Conservation (phyloP, 2,797 vertebrate genomes). For the Trematomus bernacchii region DNA sequence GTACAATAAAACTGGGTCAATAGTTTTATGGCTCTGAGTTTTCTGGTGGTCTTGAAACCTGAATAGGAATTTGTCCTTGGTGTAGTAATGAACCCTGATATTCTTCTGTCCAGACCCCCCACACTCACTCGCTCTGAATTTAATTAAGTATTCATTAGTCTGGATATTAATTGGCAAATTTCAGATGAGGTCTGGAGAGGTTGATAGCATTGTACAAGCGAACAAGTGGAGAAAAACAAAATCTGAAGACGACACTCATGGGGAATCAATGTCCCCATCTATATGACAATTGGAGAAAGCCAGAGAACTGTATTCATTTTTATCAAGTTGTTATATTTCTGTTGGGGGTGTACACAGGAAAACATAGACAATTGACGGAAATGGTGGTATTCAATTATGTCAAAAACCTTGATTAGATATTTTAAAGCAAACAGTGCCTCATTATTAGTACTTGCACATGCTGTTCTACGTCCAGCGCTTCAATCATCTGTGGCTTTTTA, state of each 20-base stretch:
- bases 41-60: slow-evolving; percentile 27
- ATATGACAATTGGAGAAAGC: slow-evolving; percentile 14
- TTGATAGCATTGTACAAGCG: slow-evolving; percentile 44
- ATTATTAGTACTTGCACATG: not conserved
- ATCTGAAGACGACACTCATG: not conserved
- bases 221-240: slow-evolving; percentile 1
- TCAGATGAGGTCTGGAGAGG: slow-evolving; percentile 60
- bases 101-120: slow-evolving; percentile 39
- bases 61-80: slow-evolving; percentile 62
- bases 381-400: slow-evolving; percentile 22
- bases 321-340: not conserved
- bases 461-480: slow-evolving; percentile 2
- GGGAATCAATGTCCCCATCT: slow-evolving; percentile 30
- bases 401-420: slow-evolving; percentile 26
- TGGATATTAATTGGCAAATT: slow-evolving; percentile 57
- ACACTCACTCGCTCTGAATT: slow-evolving; percentile 40
- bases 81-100: slow-evolving; percentile 50
- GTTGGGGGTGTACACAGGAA: slow-evolving; percentile 7
- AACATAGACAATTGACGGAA: slow-evolving; percentile 9
- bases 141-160: slow-evolving; percentile 65
- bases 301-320: not conserved
- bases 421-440: slow-evolving; percentile 8
- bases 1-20: slow-evolving; percentile 1
- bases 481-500: slow-evolving; percentile 13
- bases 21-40: slow-evolving; percentile 9